Conservation (phyloP, 1,140 invertebrate genomes). For the Leucophenga varia region DNA sequence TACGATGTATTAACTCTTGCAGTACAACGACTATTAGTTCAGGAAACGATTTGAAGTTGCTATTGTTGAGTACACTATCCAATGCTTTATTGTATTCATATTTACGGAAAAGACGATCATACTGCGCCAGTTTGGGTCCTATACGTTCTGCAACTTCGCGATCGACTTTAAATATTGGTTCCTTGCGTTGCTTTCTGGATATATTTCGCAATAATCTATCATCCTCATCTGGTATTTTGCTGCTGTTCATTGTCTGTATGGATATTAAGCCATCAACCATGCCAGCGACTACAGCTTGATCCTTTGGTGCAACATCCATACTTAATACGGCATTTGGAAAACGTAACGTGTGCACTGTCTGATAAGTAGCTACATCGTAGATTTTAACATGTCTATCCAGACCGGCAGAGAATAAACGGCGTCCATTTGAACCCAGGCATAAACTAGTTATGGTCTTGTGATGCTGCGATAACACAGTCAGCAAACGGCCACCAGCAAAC, state of each 20-base stretch:
- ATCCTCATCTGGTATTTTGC: constrained; percentile 53
- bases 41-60: constrained; percentile 67
- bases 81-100: constrained; percentile 83
- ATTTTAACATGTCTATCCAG: constrained; percentile 94
- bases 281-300: constrained; percentile 83
- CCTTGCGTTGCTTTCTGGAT: constrained; percentile 24
- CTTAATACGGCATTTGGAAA: constrained; percentile 90
- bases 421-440: constrained; percentile 74
- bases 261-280: constrained; percentile 92
- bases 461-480: constrained; percentile 79
- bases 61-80: constrained; percentile 67
- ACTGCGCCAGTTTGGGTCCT: constrained; percentile 59
- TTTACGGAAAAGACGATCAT: constrained; percentile 74
- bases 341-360: constrained; percentile 83
- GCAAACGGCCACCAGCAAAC: constrained; percentile 78
- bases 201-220: constrained; percentile 32
- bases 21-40: constrained; percentile 77
- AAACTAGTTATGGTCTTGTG: constrained; percentile 93
- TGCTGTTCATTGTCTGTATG: constrained; percentile 72
- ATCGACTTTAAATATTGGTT: constrained; percentile 56
- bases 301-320: constrained; percentile 76
- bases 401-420: constrained; percentile 83
- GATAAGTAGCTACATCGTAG: constrained; percentile 85
- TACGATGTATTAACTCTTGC: constrained; percentile 79
- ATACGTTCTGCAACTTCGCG: constrained; percentile 58